Evolutionary conservation across 2,113 vertebrate genomes (phyloP).

Genomic region (Rafetus swinhoei): DNA sequence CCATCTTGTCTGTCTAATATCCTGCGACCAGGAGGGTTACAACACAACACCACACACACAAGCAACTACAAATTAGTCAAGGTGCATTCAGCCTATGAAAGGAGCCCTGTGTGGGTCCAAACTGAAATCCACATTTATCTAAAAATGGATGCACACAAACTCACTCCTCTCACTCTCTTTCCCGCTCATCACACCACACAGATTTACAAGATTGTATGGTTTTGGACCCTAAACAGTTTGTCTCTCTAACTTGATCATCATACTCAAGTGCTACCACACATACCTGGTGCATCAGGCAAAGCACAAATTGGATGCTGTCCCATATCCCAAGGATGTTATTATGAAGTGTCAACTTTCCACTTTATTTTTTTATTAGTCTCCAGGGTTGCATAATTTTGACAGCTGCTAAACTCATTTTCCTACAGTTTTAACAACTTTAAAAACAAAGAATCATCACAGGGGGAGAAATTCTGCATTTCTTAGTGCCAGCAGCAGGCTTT

Average conservation of each 20-base stretch:
- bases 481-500: not conserved
- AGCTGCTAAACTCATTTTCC: slow-evolving; percentile 63
- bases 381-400: slow-evolving; percentile 64
- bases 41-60: not conserved
- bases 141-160: not conserved
- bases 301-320: slow-evolving; percentile 57
- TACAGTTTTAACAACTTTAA: slow-evolving; percentile 31
- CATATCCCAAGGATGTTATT: slow-evolving; percentile 68
- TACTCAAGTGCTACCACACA: not conserved
- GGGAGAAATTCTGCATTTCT: slow-evolving; percentile 4
- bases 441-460: slow-evolving; percentile 22
- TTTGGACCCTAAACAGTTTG: not conserved
- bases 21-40: not conserved
- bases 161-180: not conserved
- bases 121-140: not conserved
- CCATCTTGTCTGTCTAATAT: not conserved
- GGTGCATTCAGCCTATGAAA: rapidly evolving
- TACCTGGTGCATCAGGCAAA: slow-evolving; percentile 14
- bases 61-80: not conserved
- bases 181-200: not conserved
- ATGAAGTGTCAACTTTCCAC: slow-evolving; percentile 37
- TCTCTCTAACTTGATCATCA: not conserved
- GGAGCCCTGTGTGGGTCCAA: not conserved
- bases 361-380: slow-evolving; percentile 66
- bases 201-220: not conserved